Evolutionary conservation across 2,113 vertebrate genomes (phyloP).

Genomic region (Cyrtonyx montezumae): DNA sequence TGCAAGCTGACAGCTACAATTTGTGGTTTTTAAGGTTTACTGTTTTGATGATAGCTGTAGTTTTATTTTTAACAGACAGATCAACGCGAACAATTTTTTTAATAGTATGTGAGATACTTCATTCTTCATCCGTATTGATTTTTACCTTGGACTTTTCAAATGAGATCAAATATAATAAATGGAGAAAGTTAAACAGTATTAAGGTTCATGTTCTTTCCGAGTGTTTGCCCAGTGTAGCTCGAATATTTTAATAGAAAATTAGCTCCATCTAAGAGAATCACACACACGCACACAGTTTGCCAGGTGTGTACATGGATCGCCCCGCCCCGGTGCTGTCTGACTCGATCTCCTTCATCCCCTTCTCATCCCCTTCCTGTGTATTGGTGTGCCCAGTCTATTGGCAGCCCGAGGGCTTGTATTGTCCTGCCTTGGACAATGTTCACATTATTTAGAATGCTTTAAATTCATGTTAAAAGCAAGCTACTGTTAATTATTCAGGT

Average conservation of each 20-base stretch:
- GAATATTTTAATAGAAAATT: neutral
- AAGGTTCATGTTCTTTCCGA: neutral
- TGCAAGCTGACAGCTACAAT: neutral
- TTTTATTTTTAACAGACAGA: constrained; percentile 9
- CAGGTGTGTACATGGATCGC: neutral
- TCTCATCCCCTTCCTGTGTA: neutral
- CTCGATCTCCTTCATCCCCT: too few relatives aligned
- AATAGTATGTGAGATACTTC: neutral
- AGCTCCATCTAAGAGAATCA: neutral
- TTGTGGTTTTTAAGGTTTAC: neutral
- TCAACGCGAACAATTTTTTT: neutral
- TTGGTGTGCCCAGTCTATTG: neutral
- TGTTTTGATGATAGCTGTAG: neutral
- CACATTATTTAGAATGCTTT: too few relatives aligned
- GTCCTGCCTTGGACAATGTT: neutral
- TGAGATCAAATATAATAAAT: constrained; percentile 5
- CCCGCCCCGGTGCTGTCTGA: too few relatives aligned
- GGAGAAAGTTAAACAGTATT: neutral
- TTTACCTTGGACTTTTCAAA: neutral
- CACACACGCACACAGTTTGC: accelerated
- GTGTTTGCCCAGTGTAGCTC: neutral
- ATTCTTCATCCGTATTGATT: neutral
- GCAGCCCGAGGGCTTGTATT: neutral
- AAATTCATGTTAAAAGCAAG: accelerated
- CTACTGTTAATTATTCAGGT: accelerated